Conservation (phyloP, 2,888 invertebrate genomes). For the Yponomeuta cagnagella region DNA sequence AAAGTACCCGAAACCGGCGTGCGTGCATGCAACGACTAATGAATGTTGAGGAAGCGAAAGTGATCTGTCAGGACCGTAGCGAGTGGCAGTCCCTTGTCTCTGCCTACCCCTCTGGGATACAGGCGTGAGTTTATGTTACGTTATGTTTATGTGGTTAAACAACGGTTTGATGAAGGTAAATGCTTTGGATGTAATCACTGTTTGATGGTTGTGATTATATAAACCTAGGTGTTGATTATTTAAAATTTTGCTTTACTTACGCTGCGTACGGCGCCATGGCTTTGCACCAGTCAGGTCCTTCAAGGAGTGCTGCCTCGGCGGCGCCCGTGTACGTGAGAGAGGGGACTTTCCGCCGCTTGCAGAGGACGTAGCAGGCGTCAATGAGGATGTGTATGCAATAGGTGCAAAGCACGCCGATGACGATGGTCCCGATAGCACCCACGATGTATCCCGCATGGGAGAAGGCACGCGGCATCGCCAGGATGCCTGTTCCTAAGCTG, state of each 20-base stretch:
- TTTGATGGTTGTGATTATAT: no score
- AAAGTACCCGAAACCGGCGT: no score
- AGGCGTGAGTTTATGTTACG: no score
- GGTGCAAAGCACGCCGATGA: constrained; percentile 92
- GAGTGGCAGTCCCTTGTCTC: no score
- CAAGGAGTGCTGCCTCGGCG: constrained; percentile 84
- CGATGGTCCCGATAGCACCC: constrained; percentile 85
- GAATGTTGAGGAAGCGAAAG: no score
- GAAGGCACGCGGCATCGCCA: constrained; percentile 93
- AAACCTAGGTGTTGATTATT: no score
- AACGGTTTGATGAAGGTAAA: no score
- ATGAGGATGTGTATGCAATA: constrained; percentile 95
- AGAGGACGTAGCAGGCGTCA: constrained; percentile 78
- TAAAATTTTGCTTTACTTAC: constrained; percentile 61
- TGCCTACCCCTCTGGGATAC: no score
- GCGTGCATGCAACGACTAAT: no score
- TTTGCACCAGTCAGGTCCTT: constrained; percentile 82
- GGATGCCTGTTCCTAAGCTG: constrained; percentile 92
- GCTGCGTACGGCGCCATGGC: constrained; percentile 79
- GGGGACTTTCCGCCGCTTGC: constrained; percentile 75
- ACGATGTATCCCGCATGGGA: constrained; percentile 87
- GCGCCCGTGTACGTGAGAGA: constrained; percentile 88
- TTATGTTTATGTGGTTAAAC: no score
- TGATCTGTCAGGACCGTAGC: no score
- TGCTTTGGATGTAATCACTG: no score